Evolutionary conservation across 1,140 invertebrate genomes (phyloP).

Genomic region (Brevipalpus yothersi): DNA sequence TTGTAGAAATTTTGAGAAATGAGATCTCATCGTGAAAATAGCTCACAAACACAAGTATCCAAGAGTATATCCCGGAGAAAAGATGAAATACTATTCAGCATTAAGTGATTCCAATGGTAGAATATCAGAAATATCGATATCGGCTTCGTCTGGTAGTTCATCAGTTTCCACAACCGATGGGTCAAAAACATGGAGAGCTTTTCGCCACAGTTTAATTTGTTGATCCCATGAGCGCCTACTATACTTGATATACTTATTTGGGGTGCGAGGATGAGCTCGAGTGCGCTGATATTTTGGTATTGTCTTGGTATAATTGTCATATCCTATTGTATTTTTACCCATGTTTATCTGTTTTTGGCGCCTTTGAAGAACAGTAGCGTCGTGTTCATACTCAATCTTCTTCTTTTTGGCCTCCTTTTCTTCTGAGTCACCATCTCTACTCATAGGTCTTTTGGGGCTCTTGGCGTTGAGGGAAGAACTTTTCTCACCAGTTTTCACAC

Average conservation of each 20-base stretch:
- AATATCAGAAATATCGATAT: not conserved
- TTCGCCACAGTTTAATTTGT: conserved; percentile 58
- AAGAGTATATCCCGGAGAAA: too few relatives aligned
- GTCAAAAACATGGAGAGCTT: conserved; percentile 58
- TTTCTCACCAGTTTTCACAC: too few relatives aligned
- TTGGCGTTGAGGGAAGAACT: too few relatives aligned
- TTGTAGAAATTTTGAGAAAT: too few relatives aligned
- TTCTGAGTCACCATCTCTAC: too few relatives aligned
- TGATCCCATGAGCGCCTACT: conserved; percentile 64
- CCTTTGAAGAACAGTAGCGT: conserved; percentile 39
- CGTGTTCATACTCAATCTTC: conserved; percentile 28
- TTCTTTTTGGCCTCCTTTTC: not conserved
- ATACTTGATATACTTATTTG: conserved; percentile 58
- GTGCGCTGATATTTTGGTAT: conserved; percentile 39
- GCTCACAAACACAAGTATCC: too few relatives aligned
- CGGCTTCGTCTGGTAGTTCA: not conserved
- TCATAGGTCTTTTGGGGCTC: too few relatives aligned
- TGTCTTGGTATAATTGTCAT: conserved; percentile 43
- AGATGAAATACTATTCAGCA: too few relatives aligned
- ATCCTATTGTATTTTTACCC: conserved; percentile 74
- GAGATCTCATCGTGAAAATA: too few relatives aligned
- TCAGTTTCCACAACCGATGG: conserved; percentile 16
- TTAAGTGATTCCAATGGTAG: not conserved
- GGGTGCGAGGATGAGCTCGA: conserved; percentile 52
- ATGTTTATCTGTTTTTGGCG: conserved; percentile 82